phyloP scores from a whole-genome alignment of 2,888 invertebrate species.

The Strigamia maritima region DNA sequence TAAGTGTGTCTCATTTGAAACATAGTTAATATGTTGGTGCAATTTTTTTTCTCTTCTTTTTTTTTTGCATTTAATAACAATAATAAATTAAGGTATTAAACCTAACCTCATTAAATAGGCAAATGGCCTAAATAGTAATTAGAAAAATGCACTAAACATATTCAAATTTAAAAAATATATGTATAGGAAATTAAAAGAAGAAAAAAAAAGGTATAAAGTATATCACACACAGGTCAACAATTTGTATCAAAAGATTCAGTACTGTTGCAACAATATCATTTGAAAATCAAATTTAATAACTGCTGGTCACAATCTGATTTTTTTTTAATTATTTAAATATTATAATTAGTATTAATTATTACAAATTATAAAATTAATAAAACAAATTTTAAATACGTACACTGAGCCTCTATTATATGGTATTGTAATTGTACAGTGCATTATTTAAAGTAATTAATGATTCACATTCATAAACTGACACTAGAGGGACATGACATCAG shows the following conservation, averaged over 20 bases:
- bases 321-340: too few species aligned
- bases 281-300: too few species aligned
- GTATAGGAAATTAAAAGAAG: background rate
- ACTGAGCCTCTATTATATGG: too few species aligned
- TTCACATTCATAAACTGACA: too few species aligned
- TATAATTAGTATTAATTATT: too few species aligned
- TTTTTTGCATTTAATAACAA: background rate
- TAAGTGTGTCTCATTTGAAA: background rate
- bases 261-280: too few species aligned
- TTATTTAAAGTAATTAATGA: too few species aligned
- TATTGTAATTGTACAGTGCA: too few species aligned
- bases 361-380: too few species aligned
- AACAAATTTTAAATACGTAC: too few species aligned
- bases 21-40: background rate
- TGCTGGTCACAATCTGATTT: too few species aligned
- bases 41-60: background rate
- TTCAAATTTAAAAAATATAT: background rate
- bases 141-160: background rate
- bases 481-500: too few species aligned
- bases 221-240: background rate
- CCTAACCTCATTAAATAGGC: background rate
- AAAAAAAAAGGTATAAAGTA: background rate
- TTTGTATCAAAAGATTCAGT: background rate
- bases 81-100: background rate
- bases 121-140: background rate